Base-by-base conservation (phyloP, 2,797 vertebrate species). In the Sebastes flavidus region DNA sequence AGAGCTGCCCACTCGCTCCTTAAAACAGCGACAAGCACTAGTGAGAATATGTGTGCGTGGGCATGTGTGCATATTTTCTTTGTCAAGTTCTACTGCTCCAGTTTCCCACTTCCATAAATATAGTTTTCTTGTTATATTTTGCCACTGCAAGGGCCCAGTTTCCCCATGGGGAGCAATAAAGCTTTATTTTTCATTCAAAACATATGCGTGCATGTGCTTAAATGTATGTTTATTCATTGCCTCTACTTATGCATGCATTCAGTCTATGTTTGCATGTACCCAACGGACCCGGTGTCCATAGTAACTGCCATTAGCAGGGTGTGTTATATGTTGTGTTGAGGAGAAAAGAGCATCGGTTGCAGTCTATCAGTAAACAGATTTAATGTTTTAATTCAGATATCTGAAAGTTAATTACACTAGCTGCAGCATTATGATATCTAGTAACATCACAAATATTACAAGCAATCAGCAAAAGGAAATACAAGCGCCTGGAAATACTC, bases 241-340 rank as follows among this genome's bases (percentile, higher is more conserved):
- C 27, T 25, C 11, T 5, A 46, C 36, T 75, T 49, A 12, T 67
- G 65, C 38, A 42, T 58, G 54, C n/a, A 59, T 54, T 29, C 14
- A 55, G 78, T 42, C 1, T 52, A 66, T 77, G 83, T 69, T 60
- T 75, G 70, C 7, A 24, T 65, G 42, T 42, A 58, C 65, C 55
- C 38, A 60, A 12, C 3, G 38, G 84, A 81, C 75, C 65, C 1
- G 12, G 81, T 78, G 67, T 14, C 81, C 81, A 86, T 86, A 83
- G 86, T 81, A 86, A 88, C 83, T 76, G 42, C 27, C 60, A 58
- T 78, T 74, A 83, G 29, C 65, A 77, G 75, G 32, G 42, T 54
- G 78, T 65, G 74, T 18, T 54, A 42, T 63, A 55, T 86, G 77
- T 83, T 70, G 58, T 83, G 63, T 80, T 80, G 74, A 72, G 27